Evolutionary conservation across 2,888 invertebrate species (phyloP).

Genomic region (Lagria hirta): DNA sequence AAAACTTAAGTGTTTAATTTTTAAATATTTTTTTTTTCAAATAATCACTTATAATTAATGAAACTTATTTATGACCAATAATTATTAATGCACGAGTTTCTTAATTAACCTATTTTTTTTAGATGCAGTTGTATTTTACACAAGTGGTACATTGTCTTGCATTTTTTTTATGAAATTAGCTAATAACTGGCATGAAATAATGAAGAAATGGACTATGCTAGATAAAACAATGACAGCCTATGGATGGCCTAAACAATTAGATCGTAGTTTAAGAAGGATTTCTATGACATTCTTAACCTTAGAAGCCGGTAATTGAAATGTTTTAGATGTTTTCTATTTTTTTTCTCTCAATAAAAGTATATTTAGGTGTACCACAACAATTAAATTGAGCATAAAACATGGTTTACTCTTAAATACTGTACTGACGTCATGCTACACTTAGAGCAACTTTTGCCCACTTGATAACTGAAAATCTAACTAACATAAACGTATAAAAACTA

Average conservation of each 20-base stretch:
- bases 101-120: too few relatives aligned
- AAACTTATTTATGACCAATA: background rate
- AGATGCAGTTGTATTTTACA: conserved; percentile 20
- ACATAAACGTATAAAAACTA: too few relatives aligned
- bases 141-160: conserved; percentile 11
- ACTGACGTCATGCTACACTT: too few relatives aligned
- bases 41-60: too few relatives aligned
- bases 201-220: conserved; percentile 15
- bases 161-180: conserved; percentile 20
- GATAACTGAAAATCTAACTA: too few relatives aligned
- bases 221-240: conserved; percentile 13
- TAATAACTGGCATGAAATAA: conserved; percentile 14
- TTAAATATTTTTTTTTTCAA: background rate
- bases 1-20: background rate
- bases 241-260: conserved; percentile 20
- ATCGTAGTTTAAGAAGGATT: conserved; percentile 10
- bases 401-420: too few relatives aligned
- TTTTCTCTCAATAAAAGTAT: too few relatives aligned
- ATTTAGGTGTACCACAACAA: too few relatives aligned
- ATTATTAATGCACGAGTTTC: too few relatives aligned
- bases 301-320: conserved; percentile 11
- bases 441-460: too few relatives aligned
- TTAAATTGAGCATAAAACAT: too few relatives aligned
- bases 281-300: conserved; percentile 11
- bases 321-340: too few relatives aligned